Evolutionary conservation across 2,113 vertebrate genomes (phyloP).

Genomic region (Potamarius usumacintae): DNA sequence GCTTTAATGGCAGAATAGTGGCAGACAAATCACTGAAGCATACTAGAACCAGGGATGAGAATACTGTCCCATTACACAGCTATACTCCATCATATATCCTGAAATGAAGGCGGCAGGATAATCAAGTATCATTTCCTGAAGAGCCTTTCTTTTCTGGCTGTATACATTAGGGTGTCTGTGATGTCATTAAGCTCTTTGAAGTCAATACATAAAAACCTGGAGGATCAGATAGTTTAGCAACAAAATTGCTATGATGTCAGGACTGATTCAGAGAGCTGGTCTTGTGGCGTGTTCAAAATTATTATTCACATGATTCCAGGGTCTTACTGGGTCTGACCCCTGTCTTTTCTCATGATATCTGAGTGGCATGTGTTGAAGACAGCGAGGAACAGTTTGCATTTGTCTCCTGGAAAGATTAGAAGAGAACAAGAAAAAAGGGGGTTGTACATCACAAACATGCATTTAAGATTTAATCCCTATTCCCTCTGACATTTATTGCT

Average conservation of each 20-base stretch:
- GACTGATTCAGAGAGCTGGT: slow-evolving; percentile 27
- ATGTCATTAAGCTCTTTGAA: slow-evolving; percentile 24
- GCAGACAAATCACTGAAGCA: slow-evolving; percentile 24
- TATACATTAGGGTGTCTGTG: slow-evolving; percentile 25
- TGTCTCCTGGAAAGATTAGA: not conserved
- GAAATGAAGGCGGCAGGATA: slow-evolving; percentile 39
- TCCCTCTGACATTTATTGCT: slow-evolving; percentile 14
- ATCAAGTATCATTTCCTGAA: slow-evolving; percentile 44
- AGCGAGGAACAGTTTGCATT: not conserved
- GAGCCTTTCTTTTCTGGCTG: slow-evolving; percentile 4
- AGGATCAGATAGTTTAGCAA: slow-evolving; percentile 38
- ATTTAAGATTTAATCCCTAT: slow-evolving; percentile 8
- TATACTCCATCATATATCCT: slow-evolving; percentile 31
- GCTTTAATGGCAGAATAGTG: not conserved
- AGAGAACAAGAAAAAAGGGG: not conserved
- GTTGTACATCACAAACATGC: not conserved
- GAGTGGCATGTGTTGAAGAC: slow-evolving; percentile 20
- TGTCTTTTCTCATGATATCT: slow-evolving; percentile 39
- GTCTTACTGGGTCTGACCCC: slow-evolving; percentile 20
- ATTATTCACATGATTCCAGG: slow-evolving; percentile 19
- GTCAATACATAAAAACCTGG: slow-evolving; percentile 26
- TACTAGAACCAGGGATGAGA: slow-evolving; percentile 18
- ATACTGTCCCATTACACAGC: slow-evolving; percentile 21
- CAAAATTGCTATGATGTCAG: slow-evolving; percentile 37
- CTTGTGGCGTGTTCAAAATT: slow-evolving; percentile 31